phyloP scores from a whole-genome alignment of 2,113 vertebrate genomes.

The Nyctereutes procyonoides region DNA sequence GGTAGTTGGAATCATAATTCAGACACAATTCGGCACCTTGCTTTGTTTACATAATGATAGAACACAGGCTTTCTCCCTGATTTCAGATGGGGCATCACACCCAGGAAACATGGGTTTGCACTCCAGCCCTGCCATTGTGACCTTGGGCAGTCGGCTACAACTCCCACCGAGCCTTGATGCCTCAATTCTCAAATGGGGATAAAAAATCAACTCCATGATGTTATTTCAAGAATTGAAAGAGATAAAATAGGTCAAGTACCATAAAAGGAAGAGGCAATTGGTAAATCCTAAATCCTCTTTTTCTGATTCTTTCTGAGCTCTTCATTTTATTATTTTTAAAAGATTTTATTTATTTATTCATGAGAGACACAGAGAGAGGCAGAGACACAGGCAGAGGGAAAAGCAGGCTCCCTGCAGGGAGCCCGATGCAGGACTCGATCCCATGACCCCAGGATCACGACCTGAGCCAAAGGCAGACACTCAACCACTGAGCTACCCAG shows the following conservation, averaged over 20 bases:
- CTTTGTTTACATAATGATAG: background rate
- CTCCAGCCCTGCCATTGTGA: background rate
- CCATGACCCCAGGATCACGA: too few species aligned
- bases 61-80: background rate
- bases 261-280: background rate
- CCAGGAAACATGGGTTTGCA: background rate
- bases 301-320: background rate
- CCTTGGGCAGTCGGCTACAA: too few species aligned
- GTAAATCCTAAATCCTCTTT: background rate
- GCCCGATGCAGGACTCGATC: too few species aligned
- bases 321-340: background rate
- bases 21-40: background rate
- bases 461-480: too few species aligned
- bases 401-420: too few species aligned
- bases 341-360: too few species aligned
- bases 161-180: background rate
- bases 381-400: too few species aligned
- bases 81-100: background rate
- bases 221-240: slow-evolving; percentile 20
- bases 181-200: background rate
- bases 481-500: too few species aligned
- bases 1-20: background rate
- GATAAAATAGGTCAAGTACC: background rate
- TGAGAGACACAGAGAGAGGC: too few species aligned
- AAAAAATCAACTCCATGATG: background rate